Percentiles rank a stretch among this genome's conserved stretches.
These are phyloP conservation scores for Melanotaenia duboulayi DNA, from an alignment of 2,113 vertebrate genomes.

Conservation along the genomic window DNA sequence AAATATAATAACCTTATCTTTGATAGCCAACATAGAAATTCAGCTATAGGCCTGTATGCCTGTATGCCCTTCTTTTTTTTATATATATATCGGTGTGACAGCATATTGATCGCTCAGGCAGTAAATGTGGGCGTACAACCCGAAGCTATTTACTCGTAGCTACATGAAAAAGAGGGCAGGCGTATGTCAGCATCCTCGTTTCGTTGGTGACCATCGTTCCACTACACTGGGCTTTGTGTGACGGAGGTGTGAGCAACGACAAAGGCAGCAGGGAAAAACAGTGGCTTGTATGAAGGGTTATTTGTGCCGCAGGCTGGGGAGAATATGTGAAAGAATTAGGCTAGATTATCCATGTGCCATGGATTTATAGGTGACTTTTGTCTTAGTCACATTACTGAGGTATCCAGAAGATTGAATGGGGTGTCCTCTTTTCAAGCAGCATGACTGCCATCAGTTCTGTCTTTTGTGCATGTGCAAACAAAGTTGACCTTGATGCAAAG, in stretches of 20 bases:
- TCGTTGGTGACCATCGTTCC: slow-evolving; percentile 61
- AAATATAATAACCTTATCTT: too few species aligned
- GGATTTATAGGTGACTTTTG: not conserved
- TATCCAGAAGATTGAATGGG: not conserved
- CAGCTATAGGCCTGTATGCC: too few species aligned
- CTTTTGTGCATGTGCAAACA: not conserved
- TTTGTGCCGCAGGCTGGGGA: slow-evolving; percentile 34
- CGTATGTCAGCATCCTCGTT: slow-evolving; percentile 55
- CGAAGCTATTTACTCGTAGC: slow-evolving; percentile 27
- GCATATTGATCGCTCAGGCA: slow-evolving; percentile 5
- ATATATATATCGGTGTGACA: not conserved
- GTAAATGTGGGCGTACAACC: not conserved
- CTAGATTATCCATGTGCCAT: not conserved
- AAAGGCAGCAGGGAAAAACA: slow-evolving; percentile 67
- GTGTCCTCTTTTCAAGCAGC: not conserved
- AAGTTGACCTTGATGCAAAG: not conserved
- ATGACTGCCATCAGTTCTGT: not conserved
- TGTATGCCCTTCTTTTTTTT: not conserved
- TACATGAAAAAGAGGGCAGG: slow-evolving; percentile 3
- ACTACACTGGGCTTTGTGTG: slow-evolving; percentile 76
- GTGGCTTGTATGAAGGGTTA: slow-evolving; percentile 43
- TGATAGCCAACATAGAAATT: too few species aligned
- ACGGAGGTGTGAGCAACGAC: slow-evolving; percentile 75
- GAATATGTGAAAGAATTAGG: slow-evolving; percentile 1
- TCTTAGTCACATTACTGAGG: not conserved